Percentiles rank a stretch among this genome's conserved stretches.
phyloP scores from a whole-genome alignment of 1,140 invertebrate genomes.

The Diachasma alloeum region DNA sequence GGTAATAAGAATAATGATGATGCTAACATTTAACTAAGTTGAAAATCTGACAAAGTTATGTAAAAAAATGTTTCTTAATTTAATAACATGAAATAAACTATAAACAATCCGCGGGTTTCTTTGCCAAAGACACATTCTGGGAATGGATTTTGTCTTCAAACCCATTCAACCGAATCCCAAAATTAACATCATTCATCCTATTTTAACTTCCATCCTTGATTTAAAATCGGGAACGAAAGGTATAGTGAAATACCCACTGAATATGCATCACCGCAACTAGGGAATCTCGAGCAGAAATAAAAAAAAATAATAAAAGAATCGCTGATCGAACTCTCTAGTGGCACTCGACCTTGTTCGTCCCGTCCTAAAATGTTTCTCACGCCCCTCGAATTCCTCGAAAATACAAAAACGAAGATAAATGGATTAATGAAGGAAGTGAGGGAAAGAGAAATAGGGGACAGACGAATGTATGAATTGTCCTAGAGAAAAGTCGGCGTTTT shows the following conservation, averaged over 20 bases:
- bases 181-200: no score
- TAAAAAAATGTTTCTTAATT: no score
- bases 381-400: neutral
- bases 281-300: slow-evolving; percentile 8
- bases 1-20: no score
- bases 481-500: neutral
- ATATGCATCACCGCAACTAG: slow-evolving; percentile 8
- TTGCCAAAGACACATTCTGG: no score
- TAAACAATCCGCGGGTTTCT: no score
- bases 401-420: neutral
- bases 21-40: no score
- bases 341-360: slow-evolving; percentile 13
- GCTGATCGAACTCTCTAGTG: slow-evolving; percentile 17
- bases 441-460: neutral
- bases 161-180: no score
- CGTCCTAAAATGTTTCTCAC: neutral
- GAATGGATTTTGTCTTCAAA: no score
- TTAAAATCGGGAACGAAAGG: neutral
- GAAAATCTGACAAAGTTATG: no score
- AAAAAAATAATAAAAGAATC: slow-evolving; percentile 12
- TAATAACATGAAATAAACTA: no score
- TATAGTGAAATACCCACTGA: slow-evolving; percentile 14
- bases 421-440: neutral
- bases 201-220: neutral
- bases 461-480: neutral